Conservation (phyloP, 2,888 invertebrate species). For the Muscina levida region DNA sequence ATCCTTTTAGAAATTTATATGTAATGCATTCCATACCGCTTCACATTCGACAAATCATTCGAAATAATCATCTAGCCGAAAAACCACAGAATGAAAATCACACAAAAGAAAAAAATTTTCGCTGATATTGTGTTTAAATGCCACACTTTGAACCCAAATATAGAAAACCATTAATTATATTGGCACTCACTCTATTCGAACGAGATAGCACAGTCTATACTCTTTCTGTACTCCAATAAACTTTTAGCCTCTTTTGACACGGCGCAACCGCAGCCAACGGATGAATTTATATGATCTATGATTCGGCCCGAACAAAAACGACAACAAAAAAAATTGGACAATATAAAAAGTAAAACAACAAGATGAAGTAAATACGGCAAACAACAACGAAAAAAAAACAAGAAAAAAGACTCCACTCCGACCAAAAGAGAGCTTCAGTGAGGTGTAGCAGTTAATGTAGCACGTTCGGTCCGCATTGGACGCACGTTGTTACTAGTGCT, state of each 20-base stretch:
- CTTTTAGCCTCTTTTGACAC: conserved; percentile 57
- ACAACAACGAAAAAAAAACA: conserved; percentile 42
- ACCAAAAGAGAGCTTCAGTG: conserved; percentile 1
- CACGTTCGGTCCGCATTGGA: conserved; percentile 34
- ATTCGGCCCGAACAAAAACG: conserved; percentile 33
- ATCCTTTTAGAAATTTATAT: no score
- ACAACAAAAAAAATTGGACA: conserved; percentile 12
- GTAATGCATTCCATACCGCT: no score
- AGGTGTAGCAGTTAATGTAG: conserved; percentile 38
- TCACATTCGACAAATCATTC: no score
- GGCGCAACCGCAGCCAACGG: conserved; percentile 23
- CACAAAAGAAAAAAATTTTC: no score
- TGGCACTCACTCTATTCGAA: conserved; percentile 6
- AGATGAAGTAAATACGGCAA: conserved; percentile 21
- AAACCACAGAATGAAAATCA: no score
- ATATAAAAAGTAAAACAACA: conserved; percentile 17
- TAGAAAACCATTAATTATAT: conserved; percentile 53
- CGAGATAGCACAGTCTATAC: background rate
- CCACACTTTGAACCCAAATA: conserved; percentile 30
- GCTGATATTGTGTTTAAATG: no score
- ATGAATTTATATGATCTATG: conserved; percentile 37
- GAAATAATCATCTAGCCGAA: no score
- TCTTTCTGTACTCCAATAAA: conserved; percentile 39
- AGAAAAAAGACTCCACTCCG: no score
- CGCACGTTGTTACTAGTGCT: conserved; percentile 6